Percentiles rank a stretch among this genome's conserved stretches.
Conservation (phyloP, 2,113 vertebrate species). For the Copsychus sechellarum region DNA sequence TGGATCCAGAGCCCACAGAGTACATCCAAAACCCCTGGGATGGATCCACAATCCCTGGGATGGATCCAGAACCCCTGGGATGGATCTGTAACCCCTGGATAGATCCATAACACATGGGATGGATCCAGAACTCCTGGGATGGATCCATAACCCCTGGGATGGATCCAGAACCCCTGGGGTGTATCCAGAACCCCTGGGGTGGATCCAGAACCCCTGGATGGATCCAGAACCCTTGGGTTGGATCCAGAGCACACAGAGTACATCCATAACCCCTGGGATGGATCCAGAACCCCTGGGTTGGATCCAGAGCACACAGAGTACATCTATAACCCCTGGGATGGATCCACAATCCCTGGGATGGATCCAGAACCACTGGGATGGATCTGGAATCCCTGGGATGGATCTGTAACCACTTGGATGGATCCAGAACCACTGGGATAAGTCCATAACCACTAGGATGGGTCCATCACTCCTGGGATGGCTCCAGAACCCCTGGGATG, state of each 20-base stretch:
- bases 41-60: too few species aligned
- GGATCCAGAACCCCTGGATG: not conserved
- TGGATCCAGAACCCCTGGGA: not conserved
- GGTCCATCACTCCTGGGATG: fast-evolving
- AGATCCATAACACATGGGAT: fast-evolving
- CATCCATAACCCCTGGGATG: fast-evolving
- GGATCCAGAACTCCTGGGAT: fast-evolving
- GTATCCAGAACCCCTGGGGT: not conserved
- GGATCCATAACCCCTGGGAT: too few species aligned
- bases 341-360: fast-evolving
- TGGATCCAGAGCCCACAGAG: too few species aligned
- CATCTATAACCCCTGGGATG: fast-evolving
- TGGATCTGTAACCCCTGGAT: not conserved
- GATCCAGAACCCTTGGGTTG: fast-evolving
- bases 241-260: fast-evolving
- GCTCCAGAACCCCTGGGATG: not conserved
- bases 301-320: too few species aligned
- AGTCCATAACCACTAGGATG: fast-evolving
- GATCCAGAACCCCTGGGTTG: fast-evolving
- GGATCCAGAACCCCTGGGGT: fast-evolving
- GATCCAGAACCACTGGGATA: fast-evolving
- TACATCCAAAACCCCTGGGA: too few species aligned
- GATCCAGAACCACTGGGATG: fast-evolving
- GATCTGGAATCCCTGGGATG: not conserved
- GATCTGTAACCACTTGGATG: too few species aligned